Conservation (phyloP, 1,140 invertebrate genomes). For the Marisa cornuarietis region DNA sequence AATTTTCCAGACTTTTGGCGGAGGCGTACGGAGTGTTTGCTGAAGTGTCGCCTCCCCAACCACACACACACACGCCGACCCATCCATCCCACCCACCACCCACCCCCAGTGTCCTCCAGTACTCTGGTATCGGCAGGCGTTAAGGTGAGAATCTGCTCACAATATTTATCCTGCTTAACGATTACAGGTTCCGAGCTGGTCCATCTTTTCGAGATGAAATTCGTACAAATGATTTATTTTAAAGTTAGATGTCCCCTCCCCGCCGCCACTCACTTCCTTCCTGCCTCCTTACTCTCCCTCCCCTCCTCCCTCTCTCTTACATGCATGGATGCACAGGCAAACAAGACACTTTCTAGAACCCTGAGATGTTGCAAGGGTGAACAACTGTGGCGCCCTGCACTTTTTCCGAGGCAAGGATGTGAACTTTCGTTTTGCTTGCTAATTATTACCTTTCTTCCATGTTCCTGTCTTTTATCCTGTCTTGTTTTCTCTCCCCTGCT, state of each 20-base stretch:
- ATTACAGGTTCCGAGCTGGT: background rate
- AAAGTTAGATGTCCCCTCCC: background rate
- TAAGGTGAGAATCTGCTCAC: background rate
- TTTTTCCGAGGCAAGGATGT: no score
- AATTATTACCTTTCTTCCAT: background rate
- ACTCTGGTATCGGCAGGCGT: background rate
- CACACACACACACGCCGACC: background rate
- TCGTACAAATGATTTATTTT: background rate
- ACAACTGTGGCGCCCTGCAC: no score
- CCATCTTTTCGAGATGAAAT: no score
- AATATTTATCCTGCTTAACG: background rate
- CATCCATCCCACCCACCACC: no score
- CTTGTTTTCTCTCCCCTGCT: background rate
- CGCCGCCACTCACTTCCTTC: background rate
- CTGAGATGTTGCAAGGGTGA: no score
- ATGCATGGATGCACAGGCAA: no score
- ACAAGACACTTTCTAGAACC: no score
- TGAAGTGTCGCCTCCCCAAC: no score
- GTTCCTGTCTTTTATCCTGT: background rate
- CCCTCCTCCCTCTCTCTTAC: constrained; percentile 4
- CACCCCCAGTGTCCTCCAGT: background rate
- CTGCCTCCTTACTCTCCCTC: background rate
- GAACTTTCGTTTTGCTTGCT: background rate
- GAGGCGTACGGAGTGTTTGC: background rate
- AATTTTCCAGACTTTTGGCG: background rate